Base-by-base conservation (phyloP, 2,113 vertebrate species). In the Turnix velox region DNA sequence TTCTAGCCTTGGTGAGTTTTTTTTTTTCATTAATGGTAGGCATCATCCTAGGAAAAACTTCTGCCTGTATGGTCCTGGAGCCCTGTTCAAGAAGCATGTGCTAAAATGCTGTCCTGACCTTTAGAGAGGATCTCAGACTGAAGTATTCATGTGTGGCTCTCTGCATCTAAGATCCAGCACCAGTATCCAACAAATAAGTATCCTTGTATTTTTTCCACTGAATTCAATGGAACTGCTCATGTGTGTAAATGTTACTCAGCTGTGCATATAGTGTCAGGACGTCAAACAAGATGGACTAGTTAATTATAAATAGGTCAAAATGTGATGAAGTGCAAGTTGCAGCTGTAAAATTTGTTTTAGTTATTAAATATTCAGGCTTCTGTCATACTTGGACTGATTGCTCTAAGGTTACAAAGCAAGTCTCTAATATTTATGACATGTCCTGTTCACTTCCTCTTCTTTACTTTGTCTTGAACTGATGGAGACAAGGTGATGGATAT, bases 321-420 rank as follows among this genome's bases (percentile, higher is more conserved):
- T 52, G 42, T 39, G 42, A 78, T 73, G 49, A 89, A 87, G 18
- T 25, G 88, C 35, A 76, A 76, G 69, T 52, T 88, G 33, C 35
- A 68, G 31, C 35, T 78, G 63, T 58, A 40, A 90, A 91, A 51
- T 78, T 68, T 84, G 71, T 4, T 2, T 58, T 74, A 33, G 59
- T 83, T 93, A 91, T 96, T 81, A 97, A 93, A 75, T 95, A 75
- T 84, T 94, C 35, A 91, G 71, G n/a, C 37, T 90, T 61, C 22
- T 95, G 54, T 93, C 62, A 18, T 30, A 43, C 20, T 68, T 81
- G 91, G 17, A 59, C 65, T 73, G 62, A 84, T 58, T 88, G 39
- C 67, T 80, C 40, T 73, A 54, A 92, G 85, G 69, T 61, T 90
- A 91, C 9, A 4, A 83, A 93, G 22, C n/a, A 71, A 94, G 77